phyloP scores from a whole-genome alignment of 2,888 invertebrate genomes.

The Ormia ochracea region DNA sequence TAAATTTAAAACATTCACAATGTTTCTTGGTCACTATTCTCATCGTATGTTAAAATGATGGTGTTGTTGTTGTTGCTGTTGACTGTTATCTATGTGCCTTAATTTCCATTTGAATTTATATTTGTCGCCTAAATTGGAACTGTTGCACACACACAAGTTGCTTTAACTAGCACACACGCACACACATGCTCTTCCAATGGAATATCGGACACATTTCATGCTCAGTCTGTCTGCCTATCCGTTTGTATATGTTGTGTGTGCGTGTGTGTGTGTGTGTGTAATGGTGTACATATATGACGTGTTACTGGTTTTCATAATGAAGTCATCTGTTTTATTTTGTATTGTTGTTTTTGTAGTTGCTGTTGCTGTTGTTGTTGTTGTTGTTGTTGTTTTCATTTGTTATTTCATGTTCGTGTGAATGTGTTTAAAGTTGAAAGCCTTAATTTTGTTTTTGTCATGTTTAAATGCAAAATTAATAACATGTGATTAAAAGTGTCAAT shows the following conservation, averaged over 20 bases:
- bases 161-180: not conserved
- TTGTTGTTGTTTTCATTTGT: no score
- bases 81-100: conserved; percentile 58
- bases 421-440: conserved; percentile 27
- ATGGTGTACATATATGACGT: not conserved
- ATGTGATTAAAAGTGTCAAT: conserved; percentile 63
- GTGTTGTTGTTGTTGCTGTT: conserved; percentile 26
- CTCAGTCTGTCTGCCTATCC: not conserved
- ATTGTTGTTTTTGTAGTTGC: not conserved
- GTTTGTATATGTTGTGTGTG: not conserved
- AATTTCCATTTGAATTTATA: conserved; percentile 63
- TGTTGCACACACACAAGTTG: conserved; percentile 55
- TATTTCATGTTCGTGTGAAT: not conserved
- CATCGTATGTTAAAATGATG: conserved; percentile 24
- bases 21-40: conserved; percentile 38
- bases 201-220: conserved; percentile 11
- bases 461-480: conserved; percentile 62
- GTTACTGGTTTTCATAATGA: conserved; percentile 61
- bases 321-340: conserved; percentile 56
- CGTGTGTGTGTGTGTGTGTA: not conserved
- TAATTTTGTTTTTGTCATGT: conserved; percentile 43
- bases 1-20: conserved; percentile 62
- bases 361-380: no score
- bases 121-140: conserved; percentile 66
- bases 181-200: not conserved